A percentile compares a stretch with the other conserved stretches of the same genome.
Evolutionary conservation across 2,113 vertebrate species (phyloP).

Genomic region (Psammodynastes pulverulentus): DNA sequence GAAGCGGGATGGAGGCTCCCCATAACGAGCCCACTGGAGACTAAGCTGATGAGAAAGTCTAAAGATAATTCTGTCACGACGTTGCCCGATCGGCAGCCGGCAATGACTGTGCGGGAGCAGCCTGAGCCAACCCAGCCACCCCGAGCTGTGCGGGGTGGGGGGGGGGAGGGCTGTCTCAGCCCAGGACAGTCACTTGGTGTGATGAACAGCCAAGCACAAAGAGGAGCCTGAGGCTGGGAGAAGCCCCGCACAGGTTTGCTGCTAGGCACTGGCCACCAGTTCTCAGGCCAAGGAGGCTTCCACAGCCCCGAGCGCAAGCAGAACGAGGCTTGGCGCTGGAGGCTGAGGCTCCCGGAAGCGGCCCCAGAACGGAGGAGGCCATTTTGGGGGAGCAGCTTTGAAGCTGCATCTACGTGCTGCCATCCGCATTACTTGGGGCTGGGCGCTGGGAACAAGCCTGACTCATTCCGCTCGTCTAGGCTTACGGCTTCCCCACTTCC

Average conservation of each 20-base stretch:
- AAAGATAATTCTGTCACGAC: slow-evolving; percentile 85
- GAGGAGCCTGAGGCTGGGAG: not conserved
- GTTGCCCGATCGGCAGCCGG: slow-evolving; percentile 66
- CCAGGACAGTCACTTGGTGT: not conserved
- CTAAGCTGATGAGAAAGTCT: slow-evolving; percentile 87
- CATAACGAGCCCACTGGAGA: slow-evolving; percentile 79
- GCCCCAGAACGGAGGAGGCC: not conserved
- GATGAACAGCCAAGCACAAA: not conserved
- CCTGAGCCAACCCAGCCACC: not conserved
- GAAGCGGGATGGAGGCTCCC: slow-evolving; percentile 68
- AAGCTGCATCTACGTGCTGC: not conserved
- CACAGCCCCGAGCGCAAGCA: not conserved
- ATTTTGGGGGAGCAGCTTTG: not conserved
- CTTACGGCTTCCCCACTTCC: not conserved
- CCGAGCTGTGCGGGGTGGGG: not conserved
- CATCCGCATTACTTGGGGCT: no score
- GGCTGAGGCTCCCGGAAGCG: not conserved
- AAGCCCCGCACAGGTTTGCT: not conserved
- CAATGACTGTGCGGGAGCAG: not conserved
- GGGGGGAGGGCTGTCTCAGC: not conserved
- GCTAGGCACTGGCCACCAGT: not conserved
- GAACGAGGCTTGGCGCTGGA: not conserved
- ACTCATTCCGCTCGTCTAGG: not conserved
- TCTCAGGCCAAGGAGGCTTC: not conserved
- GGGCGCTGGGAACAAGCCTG: not conserved